These are phyloP conservation scores for Atethmia centrago DNA, from an alignment of 2,888 invertebrate genomes.

Conservation along the genomic window DNA sequence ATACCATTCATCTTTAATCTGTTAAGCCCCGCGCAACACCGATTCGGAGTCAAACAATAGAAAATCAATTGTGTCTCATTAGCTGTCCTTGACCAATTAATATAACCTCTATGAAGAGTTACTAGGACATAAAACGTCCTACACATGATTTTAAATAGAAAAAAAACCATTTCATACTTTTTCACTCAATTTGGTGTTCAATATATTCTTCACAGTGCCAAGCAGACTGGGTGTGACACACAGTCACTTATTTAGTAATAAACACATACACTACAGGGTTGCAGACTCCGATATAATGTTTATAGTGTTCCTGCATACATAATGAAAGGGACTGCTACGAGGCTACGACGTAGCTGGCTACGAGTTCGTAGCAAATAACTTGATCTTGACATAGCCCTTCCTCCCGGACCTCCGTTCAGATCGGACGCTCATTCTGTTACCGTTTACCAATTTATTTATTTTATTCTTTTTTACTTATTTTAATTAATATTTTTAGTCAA, in stretches of 20 bases:
- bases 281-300: not conserved
- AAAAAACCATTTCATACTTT: not conserved
- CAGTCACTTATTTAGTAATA: not conserved
- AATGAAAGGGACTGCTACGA: not conserved
- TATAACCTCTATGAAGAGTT: too few relatives aligned
- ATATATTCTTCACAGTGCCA: not conserved
- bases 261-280: slow-evolving; percentile 7
- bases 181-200: not conserved
- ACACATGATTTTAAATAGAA: not conserved
- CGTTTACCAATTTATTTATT: too few relatives aligned
- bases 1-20: not conserved
- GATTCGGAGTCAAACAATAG: too few relatives aligned
- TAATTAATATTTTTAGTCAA: too few relatives aligned
- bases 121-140: not conserved
- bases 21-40: too few relatives aligned
- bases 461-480: too few relatives aligned
- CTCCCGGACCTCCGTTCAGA: too few relatives aligned
- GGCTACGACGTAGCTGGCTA: slow-evolving; percentile 20
- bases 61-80: too few relatives aligned
- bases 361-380: slow-evolving; percentile 8
- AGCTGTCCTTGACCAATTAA: too few relatives aligned
- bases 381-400: too few relatives aligned
- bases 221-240: not conserved
- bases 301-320: slow-evolving; percentile 16
- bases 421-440: too few relatives aligned